Conservation (phyloP, 1,140 invertebrate genomes). For the Megalopta genalis region DNA sequence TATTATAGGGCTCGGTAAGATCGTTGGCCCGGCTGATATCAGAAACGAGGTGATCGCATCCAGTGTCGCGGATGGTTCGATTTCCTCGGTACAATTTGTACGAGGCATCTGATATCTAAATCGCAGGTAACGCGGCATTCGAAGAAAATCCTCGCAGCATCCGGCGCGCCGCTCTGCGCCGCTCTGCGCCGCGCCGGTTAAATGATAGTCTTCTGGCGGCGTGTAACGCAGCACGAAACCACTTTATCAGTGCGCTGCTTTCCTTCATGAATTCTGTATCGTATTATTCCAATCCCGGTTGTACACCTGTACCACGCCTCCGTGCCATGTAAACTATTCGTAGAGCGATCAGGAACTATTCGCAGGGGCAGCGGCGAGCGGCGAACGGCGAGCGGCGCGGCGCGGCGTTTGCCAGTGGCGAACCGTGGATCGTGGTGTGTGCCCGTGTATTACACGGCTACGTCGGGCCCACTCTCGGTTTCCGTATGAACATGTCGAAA, state of each 20-base stretch:
- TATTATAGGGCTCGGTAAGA: no score
- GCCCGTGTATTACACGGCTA: conserved; percentile 52
- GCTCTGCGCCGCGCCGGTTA: not conserved
- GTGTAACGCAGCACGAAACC: conserved; percentile 47
- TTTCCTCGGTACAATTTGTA: not conserved
- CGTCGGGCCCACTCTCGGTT: conserved; percentile 63
- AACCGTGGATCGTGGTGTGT: conserved; percentile 23
- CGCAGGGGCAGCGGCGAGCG: not conserved
- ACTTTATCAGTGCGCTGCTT: conserved; percentile 48
- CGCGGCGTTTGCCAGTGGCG: conserved; percentile 44
- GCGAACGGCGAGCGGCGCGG: no score
- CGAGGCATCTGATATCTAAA: conserved; percentile 6
- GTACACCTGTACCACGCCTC: conserved; percentile 59
- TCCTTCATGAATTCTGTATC: conserved; percentile 61
- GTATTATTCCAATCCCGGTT: conserved; percentile 50
- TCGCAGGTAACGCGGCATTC: conserved; percentile 12
- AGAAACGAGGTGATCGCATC: not conserved
- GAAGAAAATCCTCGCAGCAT: conserved; percentile 14
- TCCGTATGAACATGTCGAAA: conserved; percentile 61
- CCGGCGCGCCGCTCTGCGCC: not conserved
- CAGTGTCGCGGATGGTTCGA: not conserved
- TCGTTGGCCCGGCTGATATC: not conserved
- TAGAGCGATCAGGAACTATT: conserved; percentile 55
- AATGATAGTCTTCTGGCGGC: conserved; percentile 36
- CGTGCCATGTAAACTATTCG: conserved; percentile 61